Evolutionary conservation across 2,113 vertebrate species (phyloP).

Genomic region (Nesogale talazaci): DNA sequence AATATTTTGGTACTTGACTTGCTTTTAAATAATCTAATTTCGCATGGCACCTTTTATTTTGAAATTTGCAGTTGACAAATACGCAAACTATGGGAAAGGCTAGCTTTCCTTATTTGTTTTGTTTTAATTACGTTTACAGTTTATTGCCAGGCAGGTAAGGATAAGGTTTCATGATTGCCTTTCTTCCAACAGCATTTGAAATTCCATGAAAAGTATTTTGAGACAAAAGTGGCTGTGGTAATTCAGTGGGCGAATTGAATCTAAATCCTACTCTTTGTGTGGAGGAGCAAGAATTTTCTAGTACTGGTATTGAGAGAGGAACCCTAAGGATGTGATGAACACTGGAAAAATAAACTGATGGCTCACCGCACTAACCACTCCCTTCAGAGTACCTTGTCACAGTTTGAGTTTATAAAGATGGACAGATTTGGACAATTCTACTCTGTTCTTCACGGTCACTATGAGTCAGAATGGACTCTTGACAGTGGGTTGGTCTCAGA

Average conservation of each 20-base stretch:
- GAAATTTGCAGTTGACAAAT: conserved; percentile 5
- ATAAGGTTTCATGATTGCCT: neutral
- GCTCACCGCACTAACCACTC: too few species aligned
- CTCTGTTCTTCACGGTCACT: too few species aligned
- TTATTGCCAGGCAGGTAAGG: neutral
- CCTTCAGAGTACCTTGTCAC: too few species aligned
- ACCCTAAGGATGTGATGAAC: too few species aligned
- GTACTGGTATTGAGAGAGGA: neutral
- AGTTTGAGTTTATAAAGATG: too few species aligned
- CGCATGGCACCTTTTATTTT: neutral
- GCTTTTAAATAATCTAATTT: conserved; percentile 1
- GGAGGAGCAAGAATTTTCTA: neutral
- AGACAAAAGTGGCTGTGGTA: neutral
- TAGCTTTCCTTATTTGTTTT: conserved; percentile 29
- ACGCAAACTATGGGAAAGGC: neutral
- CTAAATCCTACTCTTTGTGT: neutral
- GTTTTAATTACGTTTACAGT: neutral
- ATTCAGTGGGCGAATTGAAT: neutral
- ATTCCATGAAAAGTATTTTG: neutral
- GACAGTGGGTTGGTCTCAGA: too few species aligned
- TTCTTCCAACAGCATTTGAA: conserved; percentile 8
- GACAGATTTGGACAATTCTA: too few species aligned
- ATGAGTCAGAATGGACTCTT: too few species aligned
- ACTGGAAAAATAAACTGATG: too few species aligned
- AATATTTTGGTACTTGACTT: conserved; percentile 35